Conservation (phyloP, 2,888 invertebrate species). For the Mythimna vitellina region DNA sequence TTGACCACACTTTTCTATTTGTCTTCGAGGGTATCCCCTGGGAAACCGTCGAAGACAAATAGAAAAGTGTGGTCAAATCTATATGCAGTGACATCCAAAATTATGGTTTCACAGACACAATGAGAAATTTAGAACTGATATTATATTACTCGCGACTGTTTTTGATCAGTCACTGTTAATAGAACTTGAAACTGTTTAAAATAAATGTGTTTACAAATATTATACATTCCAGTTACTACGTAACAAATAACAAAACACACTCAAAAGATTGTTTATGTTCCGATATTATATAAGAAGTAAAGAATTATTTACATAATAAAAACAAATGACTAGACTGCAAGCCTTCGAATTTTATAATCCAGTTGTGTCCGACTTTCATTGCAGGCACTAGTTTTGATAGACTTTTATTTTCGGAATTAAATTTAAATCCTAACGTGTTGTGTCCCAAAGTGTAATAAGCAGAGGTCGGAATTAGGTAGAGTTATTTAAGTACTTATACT, state of each 20-base stretch:
- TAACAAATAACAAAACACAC: constrained; percentile 5
- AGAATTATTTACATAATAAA: neutral
- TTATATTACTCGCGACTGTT: too few relatives aligned
- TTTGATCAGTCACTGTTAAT: neutral
- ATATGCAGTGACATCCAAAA: too few relatives aligned
- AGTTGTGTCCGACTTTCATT: neutral
- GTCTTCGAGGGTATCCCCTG: too few relatives aligned
- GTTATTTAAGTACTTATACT: too few relatives aligned
- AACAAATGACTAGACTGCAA: neutral
- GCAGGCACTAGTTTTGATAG: neutral
- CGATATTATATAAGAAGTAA: neutral
- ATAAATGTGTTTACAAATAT: neutral
- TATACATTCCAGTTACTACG: neutral
- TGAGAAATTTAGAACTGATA: too few relatives aligned
- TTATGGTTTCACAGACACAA: too few relatives aligned
- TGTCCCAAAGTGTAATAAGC: neutral
- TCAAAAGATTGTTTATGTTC: constrained; percentile 1
- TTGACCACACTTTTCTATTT: too few relatives aligned
- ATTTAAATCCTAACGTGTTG: neutral
- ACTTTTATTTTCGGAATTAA: neutral
- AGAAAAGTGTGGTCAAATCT: too few relatives aligned
- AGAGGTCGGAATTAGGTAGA: too few relatives aligned
- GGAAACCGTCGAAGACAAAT: too few relatives aligned
- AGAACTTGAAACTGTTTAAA: neutral
- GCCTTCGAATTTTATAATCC: too few relatives aligned